phyloP scores from a whole-genome alignment of 2,888 invertebrate species.

The Acanthosoma haemorrhoidale region DNA sequence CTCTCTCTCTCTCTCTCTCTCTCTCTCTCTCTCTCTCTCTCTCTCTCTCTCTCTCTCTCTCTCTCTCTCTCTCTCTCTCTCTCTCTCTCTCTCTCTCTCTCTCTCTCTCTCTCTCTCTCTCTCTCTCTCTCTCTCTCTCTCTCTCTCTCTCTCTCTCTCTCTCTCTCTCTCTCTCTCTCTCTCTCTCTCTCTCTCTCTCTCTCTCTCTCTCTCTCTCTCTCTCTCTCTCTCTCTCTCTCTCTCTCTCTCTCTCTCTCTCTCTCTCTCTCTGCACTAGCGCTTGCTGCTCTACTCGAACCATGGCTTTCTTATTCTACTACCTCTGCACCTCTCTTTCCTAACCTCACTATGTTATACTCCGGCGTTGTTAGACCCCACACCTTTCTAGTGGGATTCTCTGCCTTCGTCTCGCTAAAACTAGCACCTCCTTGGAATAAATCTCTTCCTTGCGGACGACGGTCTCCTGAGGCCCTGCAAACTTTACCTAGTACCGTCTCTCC shows the following conservation, averaged over 20 bases:
- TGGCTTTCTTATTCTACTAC: no score
- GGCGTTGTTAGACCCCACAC: no score
- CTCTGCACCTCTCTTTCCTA: no score
- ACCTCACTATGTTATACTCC: no score
- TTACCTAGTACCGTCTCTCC: no score
- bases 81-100: conserved; percentile 14
- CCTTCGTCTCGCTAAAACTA: no score
- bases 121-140: conserved; percentile 17
- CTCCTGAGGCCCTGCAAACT: no score
- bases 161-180: conserved; percentile 22
- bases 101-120: conserved; percentile 1
- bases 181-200: neutral
- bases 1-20: conserved; percentile 9
- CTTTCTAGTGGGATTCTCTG: no score
- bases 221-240: neutral
- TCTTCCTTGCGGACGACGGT: no score
- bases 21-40: conserved; percentile 7
- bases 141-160: conserved; percentile 20
- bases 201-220: conserved; percentile 24
- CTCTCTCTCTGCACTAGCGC: no score
- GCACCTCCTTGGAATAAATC: no score
- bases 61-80: conserved; percentile 11
- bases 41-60: conserved; percentile 7
- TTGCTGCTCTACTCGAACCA: no score
- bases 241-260: conserved; percentile 16